phyloP scores from a whole-genome alignment of 2,888 invertebrate species.

The Plagodis dolabraria region DNA sequence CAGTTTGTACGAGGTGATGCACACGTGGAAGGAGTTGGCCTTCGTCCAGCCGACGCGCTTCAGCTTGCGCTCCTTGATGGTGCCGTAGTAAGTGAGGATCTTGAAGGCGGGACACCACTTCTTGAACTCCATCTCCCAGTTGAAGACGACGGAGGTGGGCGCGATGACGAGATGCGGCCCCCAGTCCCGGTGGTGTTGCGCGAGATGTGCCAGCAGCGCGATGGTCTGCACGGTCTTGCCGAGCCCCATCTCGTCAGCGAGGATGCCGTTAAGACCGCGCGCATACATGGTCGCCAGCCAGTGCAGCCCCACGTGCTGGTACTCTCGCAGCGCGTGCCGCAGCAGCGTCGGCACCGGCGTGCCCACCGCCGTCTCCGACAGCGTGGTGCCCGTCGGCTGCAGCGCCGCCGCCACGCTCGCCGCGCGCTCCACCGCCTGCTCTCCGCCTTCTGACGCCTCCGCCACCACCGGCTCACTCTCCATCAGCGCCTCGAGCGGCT shows the following conservation, averaged over 20 bases:
- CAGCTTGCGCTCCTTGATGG: slow-evolving; percentile 96
- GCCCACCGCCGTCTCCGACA: slow-evolving; percentile 96
- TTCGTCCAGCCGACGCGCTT: slow-evolving; percentile 99
- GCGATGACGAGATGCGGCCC: slow-evolving; percentile 99
- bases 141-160: slow-evolving; percentile 99
- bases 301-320: slow-evolving; percentile 98
- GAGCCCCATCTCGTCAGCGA: slow-evolving; percentile 98
- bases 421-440: slow-evolving; percentile 93
- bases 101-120: slow-evolving; percentile 99
- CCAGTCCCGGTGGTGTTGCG: slow-evolving; percentile 96
- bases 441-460: slow-evolving; percentile 44
- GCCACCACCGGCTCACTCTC: slow-evolving; percentile 28
- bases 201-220: slow-evolving; percentile 96
- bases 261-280: slow-evolving; percentile 96
- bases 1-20: slow-evolving; percentile 98
- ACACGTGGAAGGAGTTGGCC: slow-evolving; percentile 98
- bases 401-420: slow-evolving; percentile 97
- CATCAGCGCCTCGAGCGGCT: slow-evolving; percentile 48
- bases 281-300: slow-evolving; percentile 99
- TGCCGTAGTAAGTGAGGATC: slow-evolving; percentile 98
- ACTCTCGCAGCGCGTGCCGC: slow-evolving; percentile 95
- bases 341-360: slow-evolving; percentile 97
- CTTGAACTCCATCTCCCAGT: slow-evolving; percentile 99
- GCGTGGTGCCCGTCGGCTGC: slow-evolving; percentile 98
- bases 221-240: slow-evolving; percentile 99